Percentiles rank a stretch among this genome's conserved stretches.
Evolutionary conservation across 2,797 vertebrate species (phyloP).

Genomic region (Picus viridis): DNA sequence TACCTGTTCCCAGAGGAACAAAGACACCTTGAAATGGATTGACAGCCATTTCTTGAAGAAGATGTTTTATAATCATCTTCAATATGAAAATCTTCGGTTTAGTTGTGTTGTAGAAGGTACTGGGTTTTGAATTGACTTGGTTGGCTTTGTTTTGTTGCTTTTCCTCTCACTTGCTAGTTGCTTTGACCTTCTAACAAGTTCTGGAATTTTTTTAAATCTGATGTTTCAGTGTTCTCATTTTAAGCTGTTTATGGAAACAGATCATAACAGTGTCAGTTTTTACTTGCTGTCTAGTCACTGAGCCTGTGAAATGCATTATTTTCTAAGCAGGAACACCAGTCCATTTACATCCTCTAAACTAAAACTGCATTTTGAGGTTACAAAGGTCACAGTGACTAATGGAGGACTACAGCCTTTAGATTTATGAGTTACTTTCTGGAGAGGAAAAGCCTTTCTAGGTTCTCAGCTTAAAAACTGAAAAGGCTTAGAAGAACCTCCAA

Average conservation of each 20-base stretch:
- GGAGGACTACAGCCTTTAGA: not conserved
- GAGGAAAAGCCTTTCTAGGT: not conserved
- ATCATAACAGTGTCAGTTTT: not conserved
- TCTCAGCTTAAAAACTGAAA: not conserved
- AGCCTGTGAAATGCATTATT: not conserved
- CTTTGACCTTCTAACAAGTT: not conserved
- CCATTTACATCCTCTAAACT: not conserved
- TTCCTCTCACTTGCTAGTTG: not conserved
- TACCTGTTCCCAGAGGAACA: not conserved
- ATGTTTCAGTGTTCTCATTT: not conserved
- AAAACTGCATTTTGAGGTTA: not conserved
- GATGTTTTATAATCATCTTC: not conserved
- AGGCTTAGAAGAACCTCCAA: not conserved
- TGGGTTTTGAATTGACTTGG: accelerated
- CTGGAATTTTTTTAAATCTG: not conserved
- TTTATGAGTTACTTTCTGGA: not conserved
- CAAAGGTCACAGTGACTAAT: not conserved
- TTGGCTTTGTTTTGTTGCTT: not conserved
- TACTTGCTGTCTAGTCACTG: not conserved
- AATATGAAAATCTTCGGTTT: not conserved
- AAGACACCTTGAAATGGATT: not conserved
- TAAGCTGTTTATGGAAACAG: not conserved
- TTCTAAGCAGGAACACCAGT: not conserved
- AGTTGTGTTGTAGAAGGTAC: not conserved
- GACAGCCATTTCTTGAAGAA: not conserved